Evolutionary conservation across 1,140 invertebrate species (phyloP).

Genomic region (Venturia canescens): DNA sequence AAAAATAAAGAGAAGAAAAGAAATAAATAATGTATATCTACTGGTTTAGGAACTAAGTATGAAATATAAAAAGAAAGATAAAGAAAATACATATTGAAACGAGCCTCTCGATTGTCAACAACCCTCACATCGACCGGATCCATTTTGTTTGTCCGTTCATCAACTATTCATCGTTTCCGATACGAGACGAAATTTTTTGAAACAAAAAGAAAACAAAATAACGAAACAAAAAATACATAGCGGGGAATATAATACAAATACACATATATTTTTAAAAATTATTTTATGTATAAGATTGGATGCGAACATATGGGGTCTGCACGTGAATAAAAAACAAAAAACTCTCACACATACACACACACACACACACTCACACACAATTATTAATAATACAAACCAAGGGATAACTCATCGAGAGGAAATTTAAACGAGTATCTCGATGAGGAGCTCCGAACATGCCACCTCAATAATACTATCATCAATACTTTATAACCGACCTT

Average conservation of each 20-base stretch:
- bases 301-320: constrained; percentile 9
- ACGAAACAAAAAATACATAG: not conserved
- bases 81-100: constrained; percentile 60
- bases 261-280: not conserved
- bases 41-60: constrained; percentile 66
- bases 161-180: not conserved
- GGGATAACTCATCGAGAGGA: not conserved
- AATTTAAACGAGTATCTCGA: not conserved
- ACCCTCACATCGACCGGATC: constrained; percentile 1
- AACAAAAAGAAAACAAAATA: not conserved
- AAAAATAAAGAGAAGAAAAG: not conserved
- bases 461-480: too few relatives aligned
- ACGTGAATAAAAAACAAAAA: not conserved
- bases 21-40: constrained; percentile 67
- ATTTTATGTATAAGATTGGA: not conserved
- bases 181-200: not conserved
- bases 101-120: constrained; percentile 67
- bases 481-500: too few relatives aligned
- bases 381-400: not conserved
- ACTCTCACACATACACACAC: too few relatives aligned
- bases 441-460: too few relatives aligned
- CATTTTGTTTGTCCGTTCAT: not conserved
- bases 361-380: too few relatives aligned
- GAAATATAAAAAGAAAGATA: constrained; percentile 62
- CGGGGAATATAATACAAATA: not conserved